Conservation (phyloP, 2,797 vertebrate genomes). For the Falco biarmicus region DNA sequence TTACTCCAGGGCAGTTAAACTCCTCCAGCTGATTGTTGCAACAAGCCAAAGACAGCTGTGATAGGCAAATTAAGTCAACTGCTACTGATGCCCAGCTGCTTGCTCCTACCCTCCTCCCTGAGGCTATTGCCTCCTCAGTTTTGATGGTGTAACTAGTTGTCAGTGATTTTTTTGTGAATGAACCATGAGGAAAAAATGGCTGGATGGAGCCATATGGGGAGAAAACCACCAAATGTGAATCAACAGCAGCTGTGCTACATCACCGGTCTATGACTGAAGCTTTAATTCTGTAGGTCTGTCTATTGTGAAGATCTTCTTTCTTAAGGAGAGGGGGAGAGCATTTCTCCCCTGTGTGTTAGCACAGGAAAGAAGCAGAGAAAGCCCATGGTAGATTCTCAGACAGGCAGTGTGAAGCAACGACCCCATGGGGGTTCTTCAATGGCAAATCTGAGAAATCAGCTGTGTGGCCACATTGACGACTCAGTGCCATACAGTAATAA, state of each 20-base stretch:
- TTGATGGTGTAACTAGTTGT: not conserved
- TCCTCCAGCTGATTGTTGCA: not conserved
- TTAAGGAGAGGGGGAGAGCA: not conserved
- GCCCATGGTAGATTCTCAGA: not conserved
- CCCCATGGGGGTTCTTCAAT: fast-evolving
- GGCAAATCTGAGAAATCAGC: not conserved
- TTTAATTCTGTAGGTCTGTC: not conserved
- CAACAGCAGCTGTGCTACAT: not conserved
- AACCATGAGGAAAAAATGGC: not conserved
- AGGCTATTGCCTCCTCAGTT: not conserved
- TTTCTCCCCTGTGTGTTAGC: not conserved
- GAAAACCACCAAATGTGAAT: not conserved
- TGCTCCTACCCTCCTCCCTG: not conserved
- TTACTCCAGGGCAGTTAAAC: not conserved
- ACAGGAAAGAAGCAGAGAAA: not conserved
- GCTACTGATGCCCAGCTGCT: not conserved
- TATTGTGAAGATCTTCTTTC: not conserved
- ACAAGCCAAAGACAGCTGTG: not conserved
- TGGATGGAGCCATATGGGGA: not conserved
- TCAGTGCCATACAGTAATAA: not conserved
- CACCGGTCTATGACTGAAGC: not conserved
- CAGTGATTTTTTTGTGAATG: not conserved
- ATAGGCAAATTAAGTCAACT: not conserved
- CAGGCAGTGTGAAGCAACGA: not conserved
- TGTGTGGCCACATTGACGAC: not conserved